A percentile compares a stretch with the other conserved stretches of the same genome.
Conservation (phyloP, 2,797 vertebrate genomes). For the Falco peregrinus region DNA sequence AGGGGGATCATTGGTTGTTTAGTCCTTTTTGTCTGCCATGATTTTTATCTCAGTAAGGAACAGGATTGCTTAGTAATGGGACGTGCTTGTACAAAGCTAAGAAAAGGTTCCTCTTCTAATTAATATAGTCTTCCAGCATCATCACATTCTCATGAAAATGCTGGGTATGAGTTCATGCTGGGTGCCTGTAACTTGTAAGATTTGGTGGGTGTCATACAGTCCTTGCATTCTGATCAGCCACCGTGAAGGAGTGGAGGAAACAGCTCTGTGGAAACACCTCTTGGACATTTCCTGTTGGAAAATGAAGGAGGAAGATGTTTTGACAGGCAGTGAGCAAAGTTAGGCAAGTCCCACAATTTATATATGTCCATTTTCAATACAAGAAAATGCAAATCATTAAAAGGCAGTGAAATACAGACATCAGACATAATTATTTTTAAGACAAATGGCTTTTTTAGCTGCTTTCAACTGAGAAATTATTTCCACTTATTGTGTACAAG, state of each 20-base stretch:
- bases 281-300: not conserved
- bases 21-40: not conserved
- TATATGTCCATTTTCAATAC: not conserved
- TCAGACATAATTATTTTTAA: not conserved
- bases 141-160: not conserved
- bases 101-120: not conserved
- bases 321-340: not conserved
- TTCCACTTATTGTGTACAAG: not conserved
- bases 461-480: not conserved
- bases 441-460: not conserved
- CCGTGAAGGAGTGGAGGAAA: not conserved
- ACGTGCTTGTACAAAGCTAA: not conserved
- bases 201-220: not conserved
- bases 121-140: not conserved
- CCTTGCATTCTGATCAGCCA: not conserved
- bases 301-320: not conserved
- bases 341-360: not conserved
- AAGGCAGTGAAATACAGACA: not conserved
- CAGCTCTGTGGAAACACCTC: not conserved
- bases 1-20: not conserved
- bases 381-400: not conserved
- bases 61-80: not conserved
- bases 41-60: not conserved
- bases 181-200: not conserved
- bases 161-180: not conserved